Conservation (phyloP, 2,113 vertebrate genomes). For the Tyrannus savana region DNA sequence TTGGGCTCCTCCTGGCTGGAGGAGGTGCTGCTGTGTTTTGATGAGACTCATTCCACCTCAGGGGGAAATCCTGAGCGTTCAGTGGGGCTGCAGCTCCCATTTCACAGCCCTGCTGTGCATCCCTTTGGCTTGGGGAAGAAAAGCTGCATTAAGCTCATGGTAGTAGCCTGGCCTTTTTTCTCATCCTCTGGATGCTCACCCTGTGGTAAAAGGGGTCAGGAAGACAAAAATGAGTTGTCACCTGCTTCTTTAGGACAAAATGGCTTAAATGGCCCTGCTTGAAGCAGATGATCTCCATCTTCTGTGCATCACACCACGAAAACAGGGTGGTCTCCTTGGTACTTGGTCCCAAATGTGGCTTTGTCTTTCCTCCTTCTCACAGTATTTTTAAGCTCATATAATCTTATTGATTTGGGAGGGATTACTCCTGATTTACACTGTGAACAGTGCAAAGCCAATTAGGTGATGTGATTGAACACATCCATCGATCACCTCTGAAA, state of each 20-base stretch:
- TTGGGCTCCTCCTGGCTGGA: background rate
- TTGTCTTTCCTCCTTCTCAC: background rate
- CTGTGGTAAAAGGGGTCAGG: background rate
- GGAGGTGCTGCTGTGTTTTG: background rate
- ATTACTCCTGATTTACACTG: background rate
- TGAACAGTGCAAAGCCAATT: background rate
- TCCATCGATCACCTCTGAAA: background rate
- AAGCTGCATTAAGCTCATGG: background rate
- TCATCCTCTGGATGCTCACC: background rate
- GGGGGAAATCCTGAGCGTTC: background rate
- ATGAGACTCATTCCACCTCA: background rate
- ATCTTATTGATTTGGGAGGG: background rate
- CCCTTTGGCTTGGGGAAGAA: background rate
- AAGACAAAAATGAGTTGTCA: background rate
- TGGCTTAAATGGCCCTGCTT: background rate
- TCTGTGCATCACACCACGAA: background rate
- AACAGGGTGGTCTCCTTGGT: background rate
- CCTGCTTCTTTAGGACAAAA: background rate
- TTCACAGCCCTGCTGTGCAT: rapidly evolving
- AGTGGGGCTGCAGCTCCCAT: background rate
- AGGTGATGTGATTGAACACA: background rate
- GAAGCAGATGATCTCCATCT: background rate
- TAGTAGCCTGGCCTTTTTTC: background rate
- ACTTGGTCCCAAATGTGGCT: background rate
- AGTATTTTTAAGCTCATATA: background rate